phyloP scores from a whole-genome alignment of 2,113 vertebrate genomes.

The Pyxicephalus adspersus region DNA sequence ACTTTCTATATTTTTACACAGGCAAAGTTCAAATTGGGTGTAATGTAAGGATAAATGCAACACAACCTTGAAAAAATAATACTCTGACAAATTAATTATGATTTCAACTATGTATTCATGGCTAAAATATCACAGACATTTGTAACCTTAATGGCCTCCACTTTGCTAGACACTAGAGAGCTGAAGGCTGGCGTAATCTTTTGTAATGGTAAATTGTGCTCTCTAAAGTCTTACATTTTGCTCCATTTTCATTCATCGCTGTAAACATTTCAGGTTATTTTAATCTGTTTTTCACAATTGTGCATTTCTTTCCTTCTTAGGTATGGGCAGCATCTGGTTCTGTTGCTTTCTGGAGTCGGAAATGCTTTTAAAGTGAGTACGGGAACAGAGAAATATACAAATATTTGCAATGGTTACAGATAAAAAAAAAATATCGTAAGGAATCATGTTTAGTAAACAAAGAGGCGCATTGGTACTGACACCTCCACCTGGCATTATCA shows the following conservation, averaged over 20 bases:
- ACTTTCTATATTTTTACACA: too few relatives aligned
- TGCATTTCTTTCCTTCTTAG: constrained; percentile 29
- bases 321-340: constrained; percentile 51
- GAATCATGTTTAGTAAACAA: constrained; percentile 36
- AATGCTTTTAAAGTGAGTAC: constrained; percentile 57
- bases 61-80: too few relatives aligned
- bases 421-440: constrained; percentile 35
- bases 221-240: background rate
- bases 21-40: too few relatives aligned
- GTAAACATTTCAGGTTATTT: constrained; percentile 12
- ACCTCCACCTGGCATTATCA: constrained; percentile 39
- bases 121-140: too few relatives aligned
- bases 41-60: too few relatives aligned
- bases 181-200: background rate
- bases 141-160: background rate
- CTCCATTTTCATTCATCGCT: constrained; percentile 4
- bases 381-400: constrained; percentile 35
- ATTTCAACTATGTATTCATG: background rate
- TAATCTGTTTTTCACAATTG: constrained; percentile 16
- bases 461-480: constrained; percentile 22
- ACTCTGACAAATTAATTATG: background rate
- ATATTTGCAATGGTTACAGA: constrained; percentile 34
- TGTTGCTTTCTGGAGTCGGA: constrained; percentile 30
- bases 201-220: background rate
- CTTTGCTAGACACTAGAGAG: background rate